Conservation (phyloP, 2,797 vertebrate genomes). For the Thunnus albacares region DNA sequence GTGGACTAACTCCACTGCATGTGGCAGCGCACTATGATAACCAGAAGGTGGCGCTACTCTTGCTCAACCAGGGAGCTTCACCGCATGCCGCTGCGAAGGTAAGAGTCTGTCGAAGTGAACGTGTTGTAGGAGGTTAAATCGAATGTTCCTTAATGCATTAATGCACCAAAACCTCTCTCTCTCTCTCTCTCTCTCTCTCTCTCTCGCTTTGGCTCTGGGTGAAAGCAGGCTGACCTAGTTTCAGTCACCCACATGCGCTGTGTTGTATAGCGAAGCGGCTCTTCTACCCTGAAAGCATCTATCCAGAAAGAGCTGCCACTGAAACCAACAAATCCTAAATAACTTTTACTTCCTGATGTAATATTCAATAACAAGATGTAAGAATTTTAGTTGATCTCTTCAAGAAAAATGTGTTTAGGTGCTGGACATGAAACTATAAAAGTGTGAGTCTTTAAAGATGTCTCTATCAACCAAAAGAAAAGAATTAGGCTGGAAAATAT, state of each 20-base stretch:
- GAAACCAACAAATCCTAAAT: conserved; percentile 26
- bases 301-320: conserved; percentile 22
- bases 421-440: neutral
- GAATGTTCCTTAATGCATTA: conserved; percentile 27
- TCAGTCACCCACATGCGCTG: conserved; percentile 48
- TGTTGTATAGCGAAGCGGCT: conserved; percentile 22
- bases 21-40: conserved; percentile 99
- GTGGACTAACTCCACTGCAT: conserved; percentile 99
- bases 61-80: conserved; percentile 98
- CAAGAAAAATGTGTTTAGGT: neutral
- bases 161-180: conserved; percentile 32
- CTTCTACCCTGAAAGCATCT: conserved; percentile 33
- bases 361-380: conserved; percentile 29
- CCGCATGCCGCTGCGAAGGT: conserved; percentile 98
- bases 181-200: conserved; percentile 6
- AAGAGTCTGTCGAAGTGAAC: conserved; percentile 53
- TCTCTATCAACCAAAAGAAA: no score
- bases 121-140: conserved; percentile 6
- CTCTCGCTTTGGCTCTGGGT: conserved; percentile 37
- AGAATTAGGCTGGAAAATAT: no score
- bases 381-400: no score
- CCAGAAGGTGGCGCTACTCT: conserved; percentile 98
- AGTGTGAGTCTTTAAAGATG: neutral
- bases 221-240: conserved; percentile 76
- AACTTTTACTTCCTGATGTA: conserved; percentile 1